Conservation (phyloP, 2,113 vertebrate genomes). For the Aplodontia rufa region DNA sequence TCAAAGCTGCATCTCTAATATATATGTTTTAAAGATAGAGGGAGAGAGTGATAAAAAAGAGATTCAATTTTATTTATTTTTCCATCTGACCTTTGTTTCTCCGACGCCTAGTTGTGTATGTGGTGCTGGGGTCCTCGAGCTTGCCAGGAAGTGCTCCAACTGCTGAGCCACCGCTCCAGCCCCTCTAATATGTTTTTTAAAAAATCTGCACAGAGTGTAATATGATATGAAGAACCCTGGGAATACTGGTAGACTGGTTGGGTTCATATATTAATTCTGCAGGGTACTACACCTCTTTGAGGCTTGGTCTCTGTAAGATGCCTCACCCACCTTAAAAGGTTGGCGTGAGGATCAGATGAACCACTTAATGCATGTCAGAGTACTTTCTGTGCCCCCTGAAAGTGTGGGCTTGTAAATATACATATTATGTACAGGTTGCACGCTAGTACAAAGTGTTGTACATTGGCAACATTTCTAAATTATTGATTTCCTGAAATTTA, state of each 20-base stretch:
- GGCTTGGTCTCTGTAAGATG: not conserved
- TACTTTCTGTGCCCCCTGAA: not conserved
- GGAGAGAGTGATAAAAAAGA: too few species aligned
- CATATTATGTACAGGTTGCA: not conserved
- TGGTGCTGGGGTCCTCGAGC: too few species aligned
- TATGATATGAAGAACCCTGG: not conserved
- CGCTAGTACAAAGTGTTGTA: not conserved
- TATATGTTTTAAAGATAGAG: too few species aligned
- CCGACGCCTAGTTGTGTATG: too few species aligned
- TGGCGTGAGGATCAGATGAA: not conserved
- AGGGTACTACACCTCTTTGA: not conserved
- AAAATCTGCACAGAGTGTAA: not conserved
- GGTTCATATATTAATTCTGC: conserved; percentile 8
- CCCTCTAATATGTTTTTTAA: too few species aligned
- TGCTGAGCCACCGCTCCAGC: too few species aligned
- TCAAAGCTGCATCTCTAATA: not conserved
- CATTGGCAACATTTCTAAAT: not conserved
- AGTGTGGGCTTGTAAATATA: not conserved
- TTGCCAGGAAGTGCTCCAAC: too few species aligned
- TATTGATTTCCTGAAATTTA: conserved; percentile 32
- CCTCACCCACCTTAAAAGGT: not conserved
- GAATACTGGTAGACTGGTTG: not conserved
- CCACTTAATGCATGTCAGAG: not conserved
- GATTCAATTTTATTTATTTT: too few species aligned
- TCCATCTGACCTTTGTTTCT: too few species aligned